Base-by-base conservation (phyloP, 2,113 vertebrate species). In the Trinectes maculatus region DNA sequence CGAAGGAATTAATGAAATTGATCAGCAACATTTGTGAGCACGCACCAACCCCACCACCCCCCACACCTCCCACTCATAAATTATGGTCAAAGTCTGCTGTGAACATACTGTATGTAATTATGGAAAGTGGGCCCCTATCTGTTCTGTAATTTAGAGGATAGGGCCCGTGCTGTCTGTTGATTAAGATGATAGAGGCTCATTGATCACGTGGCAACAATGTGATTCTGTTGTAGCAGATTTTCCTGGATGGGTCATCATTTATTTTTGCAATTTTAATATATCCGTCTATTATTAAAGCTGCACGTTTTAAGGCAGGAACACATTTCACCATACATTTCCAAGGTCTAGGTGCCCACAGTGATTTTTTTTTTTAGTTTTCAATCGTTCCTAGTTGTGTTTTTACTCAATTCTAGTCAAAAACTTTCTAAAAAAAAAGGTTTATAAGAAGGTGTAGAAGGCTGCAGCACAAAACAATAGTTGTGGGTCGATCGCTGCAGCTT, bases 81-180 rank as follows among this genome's bases (percentile, higher is more conserved):
- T 54, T 52, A 69, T 47, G 28, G 24, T 66, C 15, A 52, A 67
- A 61, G 60, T 56, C 24, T 40, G 60, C 55, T 46, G 42, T 66
- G 49, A 39, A 33, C 24, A 4, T n/a, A 39, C 10, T 22, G 46
- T 57, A 31, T 63, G 29, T 64, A 43, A 71, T 71, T 34, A 74
- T 80, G 57, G 42, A 83, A 49, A 60, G 25, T 37, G 18, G 19
- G 7, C 24, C 9, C 16, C 36, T 28, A 26, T 54, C 33, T 36
- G 6, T 25, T 39, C 33, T 25, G 13, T 39, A 5, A 22, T 55
- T 55, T 5, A 24, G 31, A 55, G 22, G 21, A 52, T 36, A 22
- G 25, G 15, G 18, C 26, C 44, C n/a, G 3, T 0, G 1, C 34
- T 33, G 22, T 31, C n/a, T 56, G 37, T 63, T 42, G 16, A 49